Evolutionary conservation across 2,113 vertebrate species (phyloP), one percentile per base, ranked within the genome.

Genomic region (Paramisgurnus dabryanus): DNA sequence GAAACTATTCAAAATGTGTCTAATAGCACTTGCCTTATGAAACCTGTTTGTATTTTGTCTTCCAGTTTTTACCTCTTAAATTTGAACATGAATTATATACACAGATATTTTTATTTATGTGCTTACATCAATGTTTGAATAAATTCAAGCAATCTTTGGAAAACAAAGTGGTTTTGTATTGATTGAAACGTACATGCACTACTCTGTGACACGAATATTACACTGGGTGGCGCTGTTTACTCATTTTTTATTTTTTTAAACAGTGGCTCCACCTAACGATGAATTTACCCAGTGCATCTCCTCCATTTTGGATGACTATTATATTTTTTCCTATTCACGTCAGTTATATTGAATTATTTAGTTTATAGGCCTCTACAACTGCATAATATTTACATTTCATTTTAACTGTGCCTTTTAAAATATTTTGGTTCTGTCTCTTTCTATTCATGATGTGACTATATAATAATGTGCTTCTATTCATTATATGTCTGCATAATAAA

Each of bases 1-100:
- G 39, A 67, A 49, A 40, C 47, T 80, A 60, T 64, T 13, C 55
- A 63, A 53, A n/a, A 53, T 80, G 68, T 66, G n/a, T 66, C 11
- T n/a, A 70, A 79, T 50, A 39, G 45, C 40, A n/a, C n/a, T 53
- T 67, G 63, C 55, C 49, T 40, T 47, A 68, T 4, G n/a, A 67
- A 50, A 18, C 18, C 55, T 40, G 27, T 40, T 11, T 67, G 60
- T 67, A 67, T 66, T 55, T 76, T 61, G 67, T 76, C 78, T 83
- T 83, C 78, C 66, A 55, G 8, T 49, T 76, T 55, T 45, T 76
- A 53, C 39, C 11, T 75, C 72, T 7, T 75, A 12, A 63, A 34
- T 63, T 75, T 66, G 5, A 58, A 18, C 0, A 7, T 53, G 15
- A 49, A 49, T 15, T 58, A n/a, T 58, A 58, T n/a, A 4, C 17